Conservation (phyloP, 2,113 vertebrate species). For the Erythrocebus patas region DNA sequence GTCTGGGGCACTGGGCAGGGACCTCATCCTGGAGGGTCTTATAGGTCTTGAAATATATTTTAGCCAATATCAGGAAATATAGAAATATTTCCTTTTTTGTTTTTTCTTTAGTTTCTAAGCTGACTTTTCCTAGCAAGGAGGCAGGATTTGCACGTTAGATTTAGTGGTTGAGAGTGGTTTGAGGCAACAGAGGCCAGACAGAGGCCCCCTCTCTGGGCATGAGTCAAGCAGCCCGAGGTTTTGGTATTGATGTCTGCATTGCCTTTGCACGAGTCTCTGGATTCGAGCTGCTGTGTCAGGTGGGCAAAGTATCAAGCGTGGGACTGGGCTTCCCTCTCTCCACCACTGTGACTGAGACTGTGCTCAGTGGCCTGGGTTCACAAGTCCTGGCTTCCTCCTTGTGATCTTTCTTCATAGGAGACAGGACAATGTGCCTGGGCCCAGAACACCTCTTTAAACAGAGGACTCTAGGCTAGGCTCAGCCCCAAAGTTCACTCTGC, state of each 20-base stretch:
- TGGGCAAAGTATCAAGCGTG: background rate
- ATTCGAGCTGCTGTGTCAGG: background rate
- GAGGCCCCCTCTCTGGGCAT: background rate
- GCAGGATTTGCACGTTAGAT: background rate
- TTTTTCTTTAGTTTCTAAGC: background rate
- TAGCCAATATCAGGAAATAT: background rate
- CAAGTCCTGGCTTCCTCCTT: background rate
- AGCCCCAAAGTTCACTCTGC: background rate
- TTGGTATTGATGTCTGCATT: background rate
- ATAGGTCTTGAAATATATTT: background rate
- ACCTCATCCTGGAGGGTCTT: background rate
- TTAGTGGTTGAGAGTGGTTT: background rate
- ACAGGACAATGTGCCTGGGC: background rate
- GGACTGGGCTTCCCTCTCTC: background rate
- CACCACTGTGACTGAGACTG: background rate
- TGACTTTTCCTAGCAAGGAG: background rate
- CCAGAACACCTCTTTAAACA: background rate
- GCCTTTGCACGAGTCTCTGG: background rate
- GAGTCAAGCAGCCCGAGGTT: background rate
- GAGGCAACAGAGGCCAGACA: background rate
- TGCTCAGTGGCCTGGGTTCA: background rate
- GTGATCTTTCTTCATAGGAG: background rate
- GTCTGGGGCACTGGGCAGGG: rapidly evolving
- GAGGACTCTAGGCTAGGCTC: background rate
- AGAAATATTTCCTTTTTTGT: background rate